Base-by-base conservation (phyloP, 2,113 vertebrate genomes). In the Coreoperca whiteheadi region DNA sequence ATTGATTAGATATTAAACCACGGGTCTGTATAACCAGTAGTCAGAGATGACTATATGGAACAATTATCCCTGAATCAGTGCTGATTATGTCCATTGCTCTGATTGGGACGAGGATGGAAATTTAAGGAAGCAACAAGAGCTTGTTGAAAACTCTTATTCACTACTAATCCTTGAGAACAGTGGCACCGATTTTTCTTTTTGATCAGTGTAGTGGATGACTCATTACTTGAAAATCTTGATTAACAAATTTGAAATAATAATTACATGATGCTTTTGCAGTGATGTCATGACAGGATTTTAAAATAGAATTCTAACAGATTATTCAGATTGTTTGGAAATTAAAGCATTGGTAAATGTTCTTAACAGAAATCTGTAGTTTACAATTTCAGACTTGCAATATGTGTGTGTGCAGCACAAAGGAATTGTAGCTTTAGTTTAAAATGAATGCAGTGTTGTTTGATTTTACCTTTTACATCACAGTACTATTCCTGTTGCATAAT, bases 1-100 rank as follows among this genome's bases (percentile, higher is more conserved):
- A 90, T 63, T 82, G 88, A 92, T 92, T 76, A 73, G 74, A 86
- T 86, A 90, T 91, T 80, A 89, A 86, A 83, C 79, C 77, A 89
- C 64, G 77, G 81, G 68, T 84, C 86, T 88, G 84, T 71, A 74
- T 67, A 83, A 87, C 64, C 66, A 84, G 75, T 51, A 77, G 69
- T 77, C 32, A 46, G 61, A 82, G 68, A 86, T 70, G 63, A 77
- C 70, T 51, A 9, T 72, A 59, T 72, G 41, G 64, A 83, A 66
- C 76, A 82, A 84, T 87, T 84, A 82, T 79, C 60, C 41, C 30
- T 41, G 65, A 88, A 80, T 88, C 76, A 79, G 61, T 32, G 51
- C 51, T 34, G 43, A 74, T 71, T 51, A 50, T 56, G 67, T n/a
- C 21, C 34, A 51, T 59, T 82, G 79, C 63, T 78, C 51, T 39